These are phyloP conservation scores for Cossypha polioptera DNA, from an alignment of 2,797 vertebrate genomes.

Conservation along the genomic window DNA sequence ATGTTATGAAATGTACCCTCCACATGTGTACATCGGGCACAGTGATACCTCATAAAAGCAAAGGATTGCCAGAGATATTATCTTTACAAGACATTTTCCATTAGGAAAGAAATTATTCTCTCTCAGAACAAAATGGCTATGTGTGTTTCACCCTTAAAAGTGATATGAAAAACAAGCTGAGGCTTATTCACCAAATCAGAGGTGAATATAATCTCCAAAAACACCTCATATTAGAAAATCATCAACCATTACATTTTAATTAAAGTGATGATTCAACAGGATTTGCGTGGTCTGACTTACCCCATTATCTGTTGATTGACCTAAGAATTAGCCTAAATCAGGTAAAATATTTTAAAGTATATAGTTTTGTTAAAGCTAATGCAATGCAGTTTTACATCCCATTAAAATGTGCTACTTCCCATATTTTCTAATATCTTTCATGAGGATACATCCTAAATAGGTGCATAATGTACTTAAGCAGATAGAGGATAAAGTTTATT, in stretches of 20 bases:
- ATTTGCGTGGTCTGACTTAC: not conserved
- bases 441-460: not conserved
- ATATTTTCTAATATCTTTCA: not conserved
- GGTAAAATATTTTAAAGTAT: not conserved
- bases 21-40: not conserved
- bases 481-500: not conserved
- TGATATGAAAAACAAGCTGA: not conserved
- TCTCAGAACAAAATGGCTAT: not conserved
- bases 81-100: not conserved
- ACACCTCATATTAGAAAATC: not conserved
- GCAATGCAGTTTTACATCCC: not conserved
- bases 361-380: not conserved
- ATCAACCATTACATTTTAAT: not conserved
- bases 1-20: not conserved
- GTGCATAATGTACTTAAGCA: not conserved
- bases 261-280: not conserved
- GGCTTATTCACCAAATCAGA: not conserved
- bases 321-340: not conserved
- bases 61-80: not conserved
- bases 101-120: slow-evolving; percentile 6
- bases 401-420: not conserved
- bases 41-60: not conserved
- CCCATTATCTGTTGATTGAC: not conserved
- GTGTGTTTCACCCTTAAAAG: not conserved
- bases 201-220: not conserved